These are phyloP conservation scores for Tetragnatha montana DNA, from an alignment of 2,888 invertebrate species.

Conservation along the genomic window DNA sequence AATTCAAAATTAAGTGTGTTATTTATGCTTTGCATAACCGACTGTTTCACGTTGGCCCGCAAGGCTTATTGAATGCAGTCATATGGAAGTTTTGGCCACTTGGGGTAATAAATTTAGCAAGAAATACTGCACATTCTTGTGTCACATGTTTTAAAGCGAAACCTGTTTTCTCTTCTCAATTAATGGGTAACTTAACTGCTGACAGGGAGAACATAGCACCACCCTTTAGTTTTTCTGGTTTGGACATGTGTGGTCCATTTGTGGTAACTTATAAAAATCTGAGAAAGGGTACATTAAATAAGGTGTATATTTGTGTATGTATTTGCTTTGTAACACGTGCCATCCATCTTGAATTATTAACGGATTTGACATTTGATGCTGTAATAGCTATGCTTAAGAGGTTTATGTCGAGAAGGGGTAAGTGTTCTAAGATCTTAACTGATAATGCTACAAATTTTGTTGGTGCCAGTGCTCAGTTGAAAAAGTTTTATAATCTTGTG, in stretches of 20 bases:
- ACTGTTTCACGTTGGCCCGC: too few species aligned
- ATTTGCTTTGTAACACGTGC: neutral
- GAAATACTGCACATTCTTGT: too few species aligned
- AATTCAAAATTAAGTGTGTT: neutral
- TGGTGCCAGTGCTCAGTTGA: neutral
- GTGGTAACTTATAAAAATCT: neutral
- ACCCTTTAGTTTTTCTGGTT: too few species aligned
- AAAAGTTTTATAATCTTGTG: too few species aligned
- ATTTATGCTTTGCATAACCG: neutral
- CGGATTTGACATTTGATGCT: neutral
- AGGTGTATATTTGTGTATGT: neutral
- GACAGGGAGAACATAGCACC: too few species aligned
- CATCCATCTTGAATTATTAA: neutral
- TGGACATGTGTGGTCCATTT: too few species aligned
- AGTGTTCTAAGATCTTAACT: conserved; percentile 1
- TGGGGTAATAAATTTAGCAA: too few species aligned
- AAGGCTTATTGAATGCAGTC: too few species aligned
- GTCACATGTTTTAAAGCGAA: too few species aligned
- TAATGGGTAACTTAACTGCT: too few species aligned
- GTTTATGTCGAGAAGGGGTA: neutral
- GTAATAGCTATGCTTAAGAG: neutral
- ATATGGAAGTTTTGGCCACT: too few species aligned
- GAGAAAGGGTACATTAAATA: too few species aligned
- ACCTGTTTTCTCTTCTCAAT: neutral
- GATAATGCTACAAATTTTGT: neutral